These are phyloP conservation scores for Sebastes itinus DNA, from an alignment of 2,797 vertebrate species.

Conservation along the genomic window DNA sequence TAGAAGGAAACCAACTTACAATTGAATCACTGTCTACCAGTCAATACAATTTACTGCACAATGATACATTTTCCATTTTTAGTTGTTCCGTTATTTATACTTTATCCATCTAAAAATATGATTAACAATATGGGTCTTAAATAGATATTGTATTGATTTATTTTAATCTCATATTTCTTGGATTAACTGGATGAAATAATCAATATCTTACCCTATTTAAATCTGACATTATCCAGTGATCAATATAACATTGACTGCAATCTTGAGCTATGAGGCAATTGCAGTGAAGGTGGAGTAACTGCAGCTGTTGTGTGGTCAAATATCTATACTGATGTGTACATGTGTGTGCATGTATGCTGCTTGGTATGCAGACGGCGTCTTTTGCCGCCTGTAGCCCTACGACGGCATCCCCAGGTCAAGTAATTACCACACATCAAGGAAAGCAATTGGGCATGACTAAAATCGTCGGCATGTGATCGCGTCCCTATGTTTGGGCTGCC, in stretches of 20 bases:
- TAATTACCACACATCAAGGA: constrained; percentile 84
- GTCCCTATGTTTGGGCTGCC: constrained; percentile 72
- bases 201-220: constrained; percentile 45
- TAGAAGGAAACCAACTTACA: background rate
- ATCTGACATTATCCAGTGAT: constrained; percentile 15
- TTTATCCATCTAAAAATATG: constrained; percentile 1
- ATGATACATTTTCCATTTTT: background rate
- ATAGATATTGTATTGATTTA: constrained; percentile 20
- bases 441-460: constrained; percentile 83
- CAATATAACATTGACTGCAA: constrained; percentile 39
- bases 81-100: background rate
- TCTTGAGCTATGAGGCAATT: constrained; percentile 30
- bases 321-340: constrained; percentile 11
- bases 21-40: background rate
- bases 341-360: constrained; percentile 31
- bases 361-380: constrained; percentile 64
- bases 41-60: background rate
- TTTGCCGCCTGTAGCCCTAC: constrained; percentile 42
- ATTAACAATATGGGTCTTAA: constrained; percentile 1
- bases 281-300: constrained; percentile 15
- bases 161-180: constrained; percentile 19
- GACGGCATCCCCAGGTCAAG: constrained; percentile 68
- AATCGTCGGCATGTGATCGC: constrained; percentile 76
- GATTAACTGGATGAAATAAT: constrained; percentile 50
- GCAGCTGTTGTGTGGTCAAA: background rate